A percentile compares a stretch with the other conserved stretches of the same genome.
These are phyloP conservation scores for Rotaria macrura DNA, from an alignment of 2,888 invertebrate genomes.

Conservation along the genomic window DNA sequence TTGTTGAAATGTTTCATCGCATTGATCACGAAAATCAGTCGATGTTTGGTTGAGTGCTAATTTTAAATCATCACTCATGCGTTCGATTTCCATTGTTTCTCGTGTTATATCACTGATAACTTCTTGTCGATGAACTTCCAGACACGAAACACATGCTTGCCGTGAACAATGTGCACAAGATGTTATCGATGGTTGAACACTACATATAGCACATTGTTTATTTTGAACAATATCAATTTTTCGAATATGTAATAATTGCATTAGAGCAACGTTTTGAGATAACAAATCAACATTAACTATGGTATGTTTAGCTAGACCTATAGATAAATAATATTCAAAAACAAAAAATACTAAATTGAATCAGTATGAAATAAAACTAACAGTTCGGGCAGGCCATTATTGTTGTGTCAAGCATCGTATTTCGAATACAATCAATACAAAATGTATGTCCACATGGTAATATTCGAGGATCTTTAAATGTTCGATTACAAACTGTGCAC, in stretches of 20 bases:
- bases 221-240: slow-evolving; percentile 18
- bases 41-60: not conserved
- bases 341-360: too few relatives aligned
- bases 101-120: not conserved
- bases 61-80: not conserved
- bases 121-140: slow-evolving; percentile 16
- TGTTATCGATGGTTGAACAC: not conserved
- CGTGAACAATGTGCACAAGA: slow-evolving; percentile 2
- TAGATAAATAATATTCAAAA: too few relatives aligned
- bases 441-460: slow-evolving; percentile 11
- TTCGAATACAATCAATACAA: slow-evolving; percentile 2
- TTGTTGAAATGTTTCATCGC: slow-evolving; percentile 5
- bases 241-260: slow-evolving; percentile 4
- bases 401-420: not conserved
- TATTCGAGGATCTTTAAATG: not conserved
- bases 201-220: not conserved
- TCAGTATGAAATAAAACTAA: not conserved
- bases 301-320: not conserved
- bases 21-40: not conserved
- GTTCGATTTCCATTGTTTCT: not conserved
- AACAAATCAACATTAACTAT: not conserved
- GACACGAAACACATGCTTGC: not conserved
- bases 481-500: not conserved
- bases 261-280: slow-evolving; percentile 4
- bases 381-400: not conserved